Conservation (phyloP, 2,888 invertebrate genomes). For the Spatulosminthurus flaviceps region DNA sequence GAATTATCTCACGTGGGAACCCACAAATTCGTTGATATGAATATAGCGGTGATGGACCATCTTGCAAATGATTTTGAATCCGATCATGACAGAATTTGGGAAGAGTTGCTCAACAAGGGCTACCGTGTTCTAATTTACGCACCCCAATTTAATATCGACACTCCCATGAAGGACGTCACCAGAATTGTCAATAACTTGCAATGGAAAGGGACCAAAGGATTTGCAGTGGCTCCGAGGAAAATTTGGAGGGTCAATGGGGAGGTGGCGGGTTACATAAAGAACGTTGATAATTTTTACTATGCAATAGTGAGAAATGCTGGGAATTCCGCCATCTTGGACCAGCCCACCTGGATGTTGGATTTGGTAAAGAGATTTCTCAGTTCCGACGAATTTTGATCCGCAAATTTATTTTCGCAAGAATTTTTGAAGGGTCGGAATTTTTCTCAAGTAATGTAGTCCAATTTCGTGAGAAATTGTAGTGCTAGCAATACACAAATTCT, state of each 20-base stretch:
- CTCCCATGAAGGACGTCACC: neutral
- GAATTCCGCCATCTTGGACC: neutral
- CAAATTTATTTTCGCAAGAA: too few species aligned
- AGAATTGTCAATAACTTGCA: constrained; percentile 3
- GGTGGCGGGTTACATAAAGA: constrained; percentile 30
- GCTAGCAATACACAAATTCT: too few species aligned
- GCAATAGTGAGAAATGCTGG: constrained; percentile 25
- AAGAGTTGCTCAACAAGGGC: constrained; percentile 7
- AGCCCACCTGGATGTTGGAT: constrained; percentile 31
- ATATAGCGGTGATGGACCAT: neutral
- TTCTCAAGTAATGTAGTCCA: too few species aligned
- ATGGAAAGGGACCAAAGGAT: constrained; percentile 12
- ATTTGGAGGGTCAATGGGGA: constrained; percentile 36
- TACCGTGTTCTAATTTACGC: constrained; percentile 28
- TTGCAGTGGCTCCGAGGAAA: neutral
- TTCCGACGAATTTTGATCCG: neutral
- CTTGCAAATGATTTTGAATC: neutral
- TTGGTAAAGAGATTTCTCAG: constrained; percentile 8
- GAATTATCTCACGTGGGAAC: neutral
- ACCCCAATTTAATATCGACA: constrained; percentile 25
- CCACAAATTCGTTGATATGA: neutral
- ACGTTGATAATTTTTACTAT: neutral
- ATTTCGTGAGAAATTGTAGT: too few species aligned
- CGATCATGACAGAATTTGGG: constrained; percentile 7
- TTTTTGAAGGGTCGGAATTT: too few species aligned